phyloP scores from a whole-genome alignment of 2,888 invertebrate species.

The Drosophila tripunctata region DNA sequence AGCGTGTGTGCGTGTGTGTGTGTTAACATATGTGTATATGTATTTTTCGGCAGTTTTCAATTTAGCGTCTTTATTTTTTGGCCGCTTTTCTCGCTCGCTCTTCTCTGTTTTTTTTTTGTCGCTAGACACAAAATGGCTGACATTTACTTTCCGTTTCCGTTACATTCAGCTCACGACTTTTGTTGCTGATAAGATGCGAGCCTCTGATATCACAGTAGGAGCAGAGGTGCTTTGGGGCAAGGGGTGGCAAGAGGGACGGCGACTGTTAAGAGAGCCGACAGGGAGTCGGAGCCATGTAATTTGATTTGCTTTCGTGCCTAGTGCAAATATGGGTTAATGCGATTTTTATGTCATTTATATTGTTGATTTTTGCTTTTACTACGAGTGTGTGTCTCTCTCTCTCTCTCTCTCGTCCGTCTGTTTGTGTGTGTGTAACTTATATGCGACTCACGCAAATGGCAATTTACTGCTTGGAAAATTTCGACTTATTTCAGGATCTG shows the following conservation, averaged over 20 bases:
- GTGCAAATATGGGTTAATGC: conserved; percentile 79
- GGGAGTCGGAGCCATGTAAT: conserved; percentile 63
- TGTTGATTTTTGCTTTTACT: conserved; percentile 40
- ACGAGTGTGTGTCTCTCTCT: conserved; percentile 5
- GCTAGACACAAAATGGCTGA: conserved; percentile 59
- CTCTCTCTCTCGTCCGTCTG: background rate
- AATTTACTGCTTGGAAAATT: conserved; percentile 42
- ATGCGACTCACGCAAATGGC: conserved; percentile 40
- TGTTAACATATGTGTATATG: too few relatives aligned
- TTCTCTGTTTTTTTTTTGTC: background rate
- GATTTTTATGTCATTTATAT: conserved; percentile 78
- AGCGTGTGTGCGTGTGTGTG: background rate
- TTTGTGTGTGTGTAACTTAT: conserved; percentile 2
- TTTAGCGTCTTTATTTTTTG: conserved; percentile 20
- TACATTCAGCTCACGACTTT: conserved; percentile 72
- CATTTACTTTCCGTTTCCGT: conserved; percentile 73
- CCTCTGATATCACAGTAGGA: conserved; percentile 11
- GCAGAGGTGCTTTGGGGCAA: background rate
- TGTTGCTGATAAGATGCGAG: conserved; percentile 58
- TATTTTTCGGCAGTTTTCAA: conserved; percentile 49
- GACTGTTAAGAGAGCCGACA: conserved; percentile 15
- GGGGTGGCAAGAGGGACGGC: background rate
- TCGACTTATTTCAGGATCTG: conserved; percentile 22
- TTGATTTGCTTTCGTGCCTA: conserved; percentile 69
- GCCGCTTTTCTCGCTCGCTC: background rate